These are phyloP conservation scores for Natator depressus DNA, from an alignment of 2,113 vertebrate species.

Conservation along the genomic window DNA sequence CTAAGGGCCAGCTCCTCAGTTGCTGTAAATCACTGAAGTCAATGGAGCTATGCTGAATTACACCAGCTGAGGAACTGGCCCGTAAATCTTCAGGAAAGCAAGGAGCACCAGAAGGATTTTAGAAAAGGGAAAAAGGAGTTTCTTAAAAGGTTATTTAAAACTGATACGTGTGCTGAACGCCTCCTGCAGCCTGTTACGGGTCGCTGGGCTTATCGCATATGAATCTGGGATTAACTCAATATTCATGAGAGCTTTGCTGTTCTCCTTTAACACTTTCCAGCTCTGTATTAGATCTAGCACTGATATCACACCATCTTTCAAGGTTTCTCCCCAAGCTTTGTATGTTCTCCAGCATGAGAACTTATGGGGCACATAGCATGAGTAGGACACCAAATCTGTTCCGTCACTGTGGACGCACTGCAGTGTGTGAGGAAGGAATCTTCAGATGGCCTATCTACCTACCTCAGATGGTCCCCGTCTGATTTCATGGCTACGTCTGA, in stretches of 20 bases:
- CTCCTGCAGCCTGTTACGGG: conserved; percentile 1
- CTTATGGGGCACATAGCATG: conserved; percentile 44
- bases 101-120: background rate
- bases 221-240: conserved; percentile 70
- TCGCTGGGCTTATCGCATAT: conserved; percentile 23
- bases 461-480: background rate
- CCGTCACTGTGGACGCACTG: background rate
- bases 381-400: conserved; percentile 57
- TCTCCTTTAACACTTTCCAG: conserved; percentile 37
- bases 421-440: background rate
- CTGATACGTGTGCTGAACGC: conserved; percentile 58
- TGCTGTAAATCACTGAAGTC: background rate
- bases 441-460: background rate
- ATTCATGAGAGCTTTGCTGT: conserved; percentile 58
- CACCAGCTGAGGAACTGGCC: conserved; percentile 27
- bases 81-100: conserved; percentile 24
- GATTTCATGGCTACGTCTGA: background rate
- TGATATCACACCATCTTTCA: conserved; percentile 31
- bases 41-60: conserved; percentile 14
- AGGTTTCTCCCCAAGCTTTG: conserved; percentile 56
- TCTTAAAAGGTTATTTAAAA: conserved; percentile 69
- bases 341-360: conserved; percentile 47
- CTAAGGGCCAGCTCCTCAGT: background rate
- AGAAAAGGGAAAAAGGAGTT: conserved; percentile 32
- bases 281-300: background rate